These are phyloP conservation scores for Chaitophorus viminalis DNA, from an alignment of 2,888 invertebrate species.

Conservation along the genomic window DNA sequence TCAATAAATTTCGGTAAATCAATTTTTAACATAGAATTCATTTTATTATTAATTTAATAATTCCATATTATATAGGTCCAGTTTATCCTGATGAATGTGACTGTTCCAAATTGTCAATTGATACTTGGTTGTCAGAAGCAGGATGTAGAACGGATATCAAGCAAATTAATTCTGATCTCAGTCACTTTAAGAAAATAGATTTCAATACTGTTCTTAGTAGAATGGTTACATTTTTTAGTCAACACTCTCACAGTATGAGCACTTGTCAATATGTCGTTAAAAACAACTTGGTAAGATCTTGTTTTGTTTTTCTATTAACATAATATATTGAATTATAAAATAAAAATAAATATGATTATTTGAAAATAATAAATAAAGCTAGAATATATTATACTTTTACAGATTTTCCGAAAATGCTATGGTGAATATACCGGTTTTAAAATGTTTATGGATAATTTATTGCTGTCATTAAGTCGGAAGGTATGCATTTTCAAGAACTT, in stretches of 20 bases:
- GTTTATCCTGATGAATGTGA: slow-evolving; percentile 85
- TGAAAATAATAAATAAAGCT: neutral
- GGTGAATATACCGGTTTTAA: slow-evolving; percentile 96
- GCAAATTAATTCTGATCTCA: slow-evolving; percentile 80
- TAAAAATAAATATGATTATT: neutral
- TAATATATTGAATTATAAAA: neutral
- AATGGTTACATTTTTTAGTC: slow-evolving; percentile 75
- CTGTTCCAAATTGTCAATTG: slow-evolving; percentile 76
- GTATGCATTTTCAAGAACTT: slow-evolving; percentile 67
- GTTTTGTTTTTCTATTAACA: neutral
- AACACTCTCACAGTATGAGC: slow-evolving; percentile 83
- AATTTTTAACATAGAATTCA: neutral
- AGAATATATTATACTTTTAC: slow-evolving; percentile 61
- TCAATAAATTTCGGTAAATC: neutral
- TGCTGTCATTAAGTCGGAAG: slow-evolving; percentile 84
- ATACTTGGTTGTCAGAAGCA: slow-evolving; percentile 76
- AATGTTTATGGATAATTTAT: slow-evolving; percentile 90
- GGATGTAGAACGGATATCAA: slow-evolving; percentile 73
- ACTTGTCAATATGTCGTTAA: slow-evolving; percentile 90
- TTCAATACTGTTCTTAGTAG: slow-evolving; percentile 75
- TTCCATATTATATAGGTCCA: slow-evolving; percentile 69
- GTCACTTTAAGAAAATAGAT: slow-evolving; percentile 76
- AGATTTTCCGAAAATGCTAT: slow-evolving; percentile 86
- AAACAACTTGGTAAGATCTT: slow-evolving; percentile 74
- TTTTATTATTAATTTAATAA: neutral